These are phyloP conservation scores for Odontamblyopus rebecca DNA, from an alignment of 2,797 vertebrate genomes.

Conservation along the genomic window DNA sequence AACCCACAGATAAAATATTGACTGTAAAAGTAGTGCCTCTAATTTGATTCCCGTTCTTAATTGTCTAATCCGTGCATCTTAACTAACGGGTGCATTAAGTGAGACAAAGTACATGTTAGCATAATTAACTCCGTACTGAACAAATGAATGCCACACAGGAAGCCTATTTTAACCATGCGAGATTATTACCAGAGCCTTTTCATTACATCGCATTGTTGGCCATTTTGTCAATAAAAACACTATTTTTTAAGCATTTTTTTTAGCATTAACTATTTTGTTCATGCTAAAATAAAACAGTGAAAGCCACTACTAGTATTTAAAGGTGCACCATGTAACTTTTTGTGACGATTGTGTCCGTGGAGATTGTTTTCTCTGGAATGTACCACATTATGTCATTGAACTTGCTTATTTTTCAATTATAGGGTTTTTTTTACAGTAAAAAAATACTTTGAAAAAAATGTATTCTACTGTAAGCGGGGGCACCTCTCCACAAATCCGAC, in stretches of 20 bases:
- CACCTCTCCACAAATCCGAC: no score
- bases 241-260: neutral
- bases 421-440: no score
- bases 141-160: neutral
- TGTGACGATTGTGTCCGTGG: no score
- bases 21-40: slow-evolving; percentile 11
- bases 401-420: no score
- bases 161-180: neutral
- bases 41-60: slow-evolving; percentile 7
- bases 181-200: neutral
- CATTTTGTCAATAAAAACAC: neutral
- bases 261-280: neutral
- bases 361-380: no score
- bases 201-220: neutral
- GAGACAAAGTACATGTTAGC: slow-evolving; percentile 12
- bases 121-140: neutral
- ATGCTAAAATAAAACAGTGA: neutral
- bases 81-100: slow-evolving; percentile 14
- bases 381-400: no score
- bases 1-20: slow-evolving; percentile 6
- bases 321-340: no score
- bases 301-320: neutral
- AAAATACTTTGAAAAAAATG: no score
- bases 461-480: no score
- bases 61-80: slow-evolving; percentile 14